Percentiles rank a stretch among this genome's conserved stretches.
Evolutionary conservation across 2,888 invertebrate species (phyloP).

Genomic region (Plusia festucae): DNA sequence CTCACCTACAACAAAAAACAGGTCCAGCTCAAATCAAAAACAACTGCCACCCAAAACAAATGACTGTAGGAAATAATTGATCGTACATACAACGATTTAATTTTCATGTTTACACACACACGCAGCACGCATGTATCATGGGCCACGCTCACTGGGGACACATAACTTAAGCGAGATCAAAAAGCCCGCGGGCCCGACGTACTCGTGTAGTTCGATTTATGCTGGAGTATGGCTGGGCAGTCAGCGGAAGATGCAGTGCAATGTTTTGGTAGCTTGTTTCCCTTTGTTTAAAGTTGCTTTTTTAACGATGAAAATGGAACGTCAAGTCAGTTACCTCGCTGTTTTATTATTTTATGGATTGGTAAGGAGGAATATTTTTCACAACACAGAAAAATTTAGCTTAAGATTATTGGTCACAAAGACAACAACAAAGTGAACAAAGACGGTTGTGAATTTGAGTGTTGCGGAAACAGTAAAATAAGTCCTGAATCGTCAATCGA

Average conservation of each 20-base stretch:
- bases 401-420: too few relatives aligned
- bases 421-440: too few relatives aligned
- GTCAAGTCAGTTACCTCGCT: too few relatives aligned
- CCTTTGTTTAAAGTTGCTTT: background rate
- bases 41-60: background rate
- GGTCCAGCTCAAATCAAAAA: background rate
- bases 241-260: slow-evolving; percentile 10
- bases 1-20: background rate
- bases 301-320: too few relatives aligned
- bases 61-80: slow-evolving; percentile 10
- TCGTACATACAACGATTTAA: slow-evolving; percentile 49
- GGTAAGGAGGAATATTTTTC: too few relatives aligned
- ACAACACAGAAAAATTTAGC: too few relatives aligned
- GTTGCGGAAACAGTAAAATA: too few relatives aligned
- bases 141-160: slow-evolving; percentile 76
- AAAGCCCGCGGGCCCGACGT: slow-evolving; percentile 73
- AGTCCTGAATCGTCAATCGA: too few relatives aligned
- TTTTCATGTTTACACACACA: slow-evolving; percentile 37
- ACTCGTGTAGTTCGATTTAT: slow-evolving; percentile 79
- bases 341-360: too few relatives aligned
- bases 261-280: background rate
- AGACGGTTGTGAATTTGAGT: too few relatives aligned
- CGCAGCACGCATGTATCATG: slow-evolving; percentile 60
- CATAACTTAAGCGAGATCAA: slow-evolving; percentile 86
- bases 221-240: slow-evolving; percentile 51